A percentile compares a stretch with the other conserved stretches of the same genome.
These are phyloP conservation scores for Melinaea menophilus DNA, from an alignment of 2,888 invertebrate species.

Conservation along the genomic window DNA sequence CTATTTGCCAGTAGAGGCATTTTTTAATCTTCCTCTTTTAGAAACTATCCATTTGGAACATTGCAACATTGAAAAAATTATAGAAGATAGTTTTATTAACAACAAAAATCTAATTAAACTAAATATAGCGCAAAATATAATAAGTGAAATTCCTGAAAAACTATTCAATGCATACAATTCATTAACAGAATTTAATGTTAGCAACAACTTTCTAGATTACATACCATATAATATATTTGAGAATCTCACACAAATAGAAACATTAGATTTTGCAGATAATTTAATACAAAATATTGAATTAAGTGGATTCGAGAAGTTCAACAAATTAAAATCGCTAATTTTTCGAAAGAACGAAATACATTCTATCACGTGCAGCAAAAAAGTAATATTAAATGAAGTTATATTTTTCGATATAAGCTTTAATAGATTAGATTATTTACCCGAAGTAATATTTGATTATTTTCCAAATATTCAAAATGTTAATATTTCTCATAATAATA, in stretches of 20 bases:
- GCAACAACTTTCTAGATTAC: conserved; percentile 84
- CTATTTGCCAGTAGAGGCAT: conserved; percentile 82
- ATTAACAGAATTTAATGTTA: conserved; percentile 85
- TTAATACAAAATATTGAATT: conserved; percentile 84
- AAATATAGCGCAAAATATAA: conserved; percentile 84
- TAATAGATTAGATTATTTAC: conserved; percentile 59
- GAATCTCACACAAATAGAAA: conserved; percentile 85
- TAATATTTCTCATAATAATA: conserved; percentile 65
- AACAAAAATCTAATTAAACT: conserved; percentile 86
- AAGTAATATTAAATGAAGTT: conserved; percentile 56
- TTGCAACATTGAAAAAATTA: conserved; percentile 82
- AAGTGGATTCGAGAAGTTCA: conserved; percentile 66
- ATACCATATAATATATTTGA: conserved; percentile 87
- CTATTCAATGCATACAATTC: conserved; percentile 83
- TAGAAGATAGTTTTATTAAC: conserved; percentile 83
- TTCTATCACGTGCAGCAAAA: conserved; percentile 55
- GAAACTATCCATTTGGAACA: conserved; percentile 84
- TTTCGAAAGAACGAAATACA: conserved; percentile 68
- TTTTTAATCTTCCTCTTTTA: conserved; percentile 86
- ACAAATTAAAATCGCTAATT: conserved; percentile 60
- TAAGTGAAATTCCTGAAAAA: conserved; percentile 80
- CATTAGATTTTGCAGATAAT: conserved; percentile 83
- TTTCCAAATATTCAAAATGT: conserved; percentile 69
- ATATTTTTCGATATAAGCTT: conserved; percentile 63
- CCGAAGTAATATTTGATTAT: conserved; percentile 56